A percentile compares a stretch with the other conserved stretches of the same genome.
Evolutionary conservation across 2,888 invertebrate genomes (phyloP).

Genomic region (Parnassius mnemosyne): DNA sequence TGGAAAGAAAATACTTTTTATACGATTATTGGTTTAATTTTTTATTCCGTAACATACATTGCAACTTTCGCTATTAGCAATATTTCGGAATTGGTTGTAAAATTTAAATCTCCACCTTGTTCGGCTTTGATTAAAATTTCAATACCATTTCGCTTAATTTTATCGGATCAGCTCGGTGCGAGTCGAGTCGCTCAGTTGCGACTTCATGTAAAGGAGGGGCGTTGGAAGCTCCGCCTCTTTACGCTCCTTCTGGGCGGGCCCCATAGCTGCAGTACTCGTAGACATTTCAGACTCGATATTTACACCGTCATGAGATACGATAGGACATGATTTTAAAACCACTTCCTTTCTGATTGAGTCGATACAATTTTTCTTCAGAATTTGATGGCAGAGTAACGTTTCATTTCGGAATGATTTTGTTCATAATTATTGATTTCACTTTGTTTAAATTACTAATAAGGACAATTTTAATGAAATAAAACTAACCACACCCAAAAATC

Average conservation of each 20-base stretch:
- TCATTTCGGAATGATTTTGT: too few species aligned
- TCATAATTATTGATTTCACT: too few species aligned
- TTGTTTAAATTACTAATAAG: too few species aligned
- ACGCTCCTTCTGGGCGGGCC: slow-evolving; percentile 67
- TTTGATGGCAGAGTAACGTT: slow-evolving; percentile 5
- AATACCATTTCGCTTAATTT: slow-evolving; percentile 14
- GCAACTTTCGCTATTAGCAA: too few species aligned
- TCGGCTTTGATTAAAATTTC: not conserved
- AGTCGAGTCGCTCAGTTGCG: slow-evolving; percentile 20
- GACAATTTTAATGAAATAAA: too few species aligned
- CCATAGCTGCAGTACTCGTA: slow-evolving; percentile 24
- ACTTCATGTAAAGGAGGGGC: slow-evolving; percentile 51
- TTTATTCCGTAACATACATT: too few species aligned
- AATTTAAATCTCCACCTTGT: not conserved
- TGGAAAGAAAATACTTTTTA: too few species aligned
- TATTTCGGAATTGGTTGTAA: not conserved
- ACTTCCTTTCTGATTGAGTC: slow-evolving; percentile 21
- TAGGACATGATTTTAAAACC: slow-evolving; percentile 22
- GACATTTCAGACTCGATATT: slow-evolving; percentile 14
- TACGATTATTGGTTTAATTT: too few species aligned
- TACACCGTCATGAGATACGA: slow-evolving; percentile 21
- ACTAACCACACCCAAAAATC: too few species aligned
- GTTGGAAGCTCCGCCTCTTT: slow-evolving; percentile 55
- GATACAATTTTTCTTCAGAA: slow-evolving; percentile 1
- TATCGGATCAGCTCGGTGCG: slow-evolving; percentile 16